Percentiles rank a stretch among this genome's conserved stretches.
Evolutionary conservation across 2,888 invertebrate species (phyloP).

Genomic region (Agapetus fuscipes): DNA sequence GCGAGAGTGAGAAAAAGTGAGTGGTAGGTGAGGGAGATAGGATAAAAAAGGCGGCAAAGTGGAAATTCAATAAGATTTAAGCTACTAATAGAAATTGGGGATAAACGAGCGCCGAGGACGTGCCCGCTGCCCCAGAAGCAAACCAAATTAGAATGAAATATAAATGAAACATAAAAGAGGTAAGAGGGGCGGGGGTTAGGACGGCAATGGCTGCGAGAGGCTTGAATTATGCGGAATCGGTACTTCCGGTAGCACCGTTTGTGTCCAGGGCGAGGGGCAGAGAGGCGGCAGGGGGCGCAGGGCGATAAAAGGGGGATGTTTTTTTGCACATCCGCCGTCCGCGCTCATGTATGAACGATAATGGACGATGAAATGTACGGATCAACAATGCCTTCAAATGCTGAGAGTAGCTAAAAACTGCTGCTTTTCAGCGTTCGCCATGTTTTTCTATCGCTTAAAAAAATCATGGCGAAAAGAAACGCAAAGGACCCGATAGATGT

Average conservation of each 20-base stretch:
- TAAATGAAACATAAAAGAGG: constrained; percentile 25
- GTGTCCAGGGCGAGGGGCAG: constrained; percentile 3
- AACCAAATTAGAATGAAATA: constrained; percentile 44
- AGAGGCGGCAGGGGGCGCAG: too few species aligned
- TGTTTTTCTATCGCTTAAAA: too few species aligned
- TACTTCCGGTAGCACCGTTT: constrained; percentile 3
- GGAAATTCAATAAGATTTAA: constrained; percentile 23
- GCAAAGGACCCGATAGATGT: too few species aligned
- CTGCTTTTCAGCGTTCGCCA: too few species aligned
- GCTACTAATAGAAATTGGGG: constrained; percentile 22
- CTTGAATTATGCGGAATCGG: constrained; percentile 6
- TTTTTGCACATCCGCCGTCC: constrained; percentile 4
- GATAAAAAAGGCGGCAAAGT: constrained; percentile 22
- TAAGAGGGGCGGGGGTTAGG: constrained; percentile 2
- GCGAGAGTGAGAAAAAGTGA: constrained; percentile 19
- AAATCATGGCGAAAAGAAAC: too few species aligned
- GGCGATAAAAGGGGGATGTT: constrained; percentile 1
- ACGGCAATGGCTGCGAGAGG: neutral
- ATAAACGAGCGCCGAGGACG: constrained; percentile 18
- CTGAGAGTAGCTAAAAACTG: too few species aligned
- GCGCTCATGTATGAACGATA: constrained; percentile 6
- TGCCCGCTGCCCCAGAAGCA: constrained; percentile 24
- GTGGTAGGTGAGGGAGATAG: constrained; percentile 18
- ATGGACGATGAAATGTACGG: constrained; percentile 7
- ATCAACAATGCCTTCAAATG: constrained; percentile 7